Base-by-base conservation (phyloP, 2,888 invertebrate species). In the Lacanobia oleracea region DNA sequence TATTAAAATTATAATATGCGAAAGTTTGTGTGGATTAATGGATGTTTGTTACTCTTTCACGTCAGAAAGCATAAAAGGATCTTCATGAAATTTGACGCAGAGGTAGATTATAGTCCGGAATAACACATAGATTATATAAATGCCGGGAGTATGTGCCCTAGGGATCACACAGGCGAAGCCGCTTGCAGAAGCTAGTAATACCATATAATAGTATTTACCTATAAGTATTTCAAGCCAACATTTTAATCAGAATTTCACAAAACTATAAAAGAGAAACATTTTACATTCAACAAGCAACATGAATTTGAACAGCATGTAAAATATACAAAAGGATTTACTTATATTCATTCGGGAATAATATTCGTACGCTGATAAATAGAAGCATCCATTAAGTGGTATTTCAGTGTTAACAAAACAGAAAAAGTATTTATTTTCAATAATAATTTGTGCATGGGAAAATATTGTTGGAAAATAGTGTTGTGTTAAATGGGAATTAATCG, bases 251-350 rank as follows among this genome's bases (percentile, higher is more conserved):
- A 51, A 9, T 40, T 53, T 53, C 16, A 60, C 12, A 43, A 21
- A 23, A 54, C 14, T 48, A 2, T 14, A 33, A 50, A 33, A 33
- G 4, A 33, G 4, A 40, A 37, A 51, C 18, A 59, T 67, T 67
- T 60, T n/a, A 60, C 40, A 37, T 69, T 57, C 43, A 57, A 37
- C 45, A 23, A 6, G 6, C 12, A 45, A 61, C 61, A 62, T 40
- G 16, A 60, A 43, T 62, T 75, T 63, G 2, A 48, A 72, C 21
- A 27, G 18, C 18, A 45, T 62, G 37, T 50, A 56, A 75, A 76
- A 62, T 12, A 45, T 53, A 59, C 45, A 27, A 60, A 48, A 62
- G 45, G 18, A 45, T 59, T 76, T 12, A 50, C 27, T 59, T 33
- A 48, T 23, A 53, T 56, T 37, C 51, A 63, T 40, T 62, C 23